Evolutionary conservation across 2,113 vertebrate species (phyloP).

Genomic region (Notothenia rossii): DNA sequence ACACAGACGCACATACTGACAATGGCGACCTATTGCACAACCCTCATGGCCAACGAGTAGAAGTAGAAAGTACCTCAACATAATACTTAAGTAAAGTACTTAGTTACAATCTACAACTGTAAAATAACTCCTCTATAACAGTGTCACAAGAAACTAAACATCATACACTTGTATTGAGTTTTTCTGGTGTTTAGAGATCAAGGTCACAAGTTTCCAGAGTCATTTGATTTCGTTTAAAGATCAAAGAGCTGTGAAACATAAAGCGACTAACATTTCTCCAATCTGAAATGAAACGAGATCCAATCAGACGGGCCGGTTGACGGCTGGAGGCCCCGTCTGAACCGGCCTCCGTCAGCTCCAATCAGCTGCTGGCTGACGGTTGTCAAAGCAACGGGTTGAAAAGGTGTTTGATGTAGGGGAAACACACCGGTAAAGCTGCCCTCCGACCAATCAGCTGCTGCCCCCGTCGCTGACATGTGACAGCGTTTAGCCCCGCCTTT

Average conservation of each 20-base stretch:
- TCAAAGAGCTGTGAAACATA: not conserved
- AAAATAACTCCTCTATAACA: no score
- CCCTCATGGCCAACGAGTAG: no score
- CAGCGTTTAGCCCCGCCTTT: constrained; percentile 65
- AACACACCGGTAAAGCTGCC: constrained; percentile 66
- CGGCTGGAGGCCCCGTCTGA: constrained; percentile 1
- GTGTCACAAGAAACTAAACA: no score
- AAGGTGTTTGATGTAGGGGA: constrained; percentile 80
- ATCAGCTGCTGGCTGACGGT: constrained; percentile 45
- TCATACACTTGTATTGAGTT: not conserved
- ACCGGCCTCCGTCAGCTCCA: constrained; percentile 54
- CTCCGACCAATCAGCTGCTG: constrained; percentile 49
- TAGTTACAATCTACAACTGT: no score
- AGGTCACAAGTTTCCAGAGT: not conserved
- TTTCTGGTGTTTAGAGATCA: not conserved
- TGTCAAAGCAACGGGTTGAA: constrained; percentile 78
- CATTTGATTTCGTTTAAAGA: not conserved
- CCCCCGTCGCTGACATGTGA: constrained; percentile 66
- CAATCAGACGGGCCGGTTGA: no score
- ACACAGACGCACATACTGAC: no score
- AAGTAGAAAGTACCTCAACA: no score
- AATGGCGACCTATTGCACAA: no score
- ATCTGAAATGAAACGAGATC: not conserved
- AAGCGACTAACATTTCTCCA: not conserved
- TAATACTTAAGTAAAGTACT: no score